A percentile compares a stretch with the other conserved stretches of the same genome.
Conservation (phyloP, 2,113 vertebrate species). For the Zosterops japonicus region DNA sequence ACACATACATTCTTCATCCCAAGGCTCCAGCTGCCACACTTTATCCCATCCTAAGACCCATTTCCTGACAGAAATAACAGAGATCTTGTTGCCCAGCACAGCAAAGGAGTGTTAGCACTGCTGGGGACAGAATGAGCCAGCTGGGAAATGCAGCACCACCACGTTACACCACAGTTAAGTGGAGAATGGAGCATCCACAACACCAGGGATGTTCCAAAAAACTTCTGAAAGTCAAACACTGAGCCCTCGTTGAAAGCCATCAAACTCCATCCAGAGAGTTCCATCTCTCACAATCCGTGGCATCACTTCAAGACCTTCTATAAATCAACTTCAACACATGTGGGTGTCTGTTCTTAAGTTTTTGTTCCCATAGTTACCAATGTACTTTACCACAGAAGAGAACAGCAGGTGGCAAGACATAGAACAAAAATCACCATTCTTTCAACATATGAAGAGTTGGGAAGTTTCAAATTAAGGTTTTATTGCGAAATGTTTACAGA, state of each 20-base stretch:
- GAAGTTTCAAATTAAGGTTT: slow-evolving; percentile 5
- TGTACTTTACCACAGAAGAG: slow-evolving; percentile 32
- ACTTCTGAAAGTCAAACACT: background rate
- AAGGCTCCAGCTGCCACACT: background rate
- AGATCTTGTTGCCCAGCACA: background rate
- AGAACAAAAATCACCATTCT: slow-evolving; percentile 26
- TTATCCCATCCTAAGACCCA: background rate
- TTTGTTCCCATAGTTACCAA: slow-evolving; percentile 69
- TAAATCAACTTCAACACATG: slow-evolving; percentile 57
- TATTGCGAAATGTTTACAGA: background rate
- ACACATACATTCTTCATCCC: background rate
- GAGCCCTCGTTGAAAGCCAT: background rate
- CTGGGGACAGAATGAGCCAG: background rate
- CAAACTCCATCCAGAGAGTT: background rate
- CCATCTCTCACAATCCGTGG: background rate
- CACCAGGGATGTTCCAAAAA: accelerated
- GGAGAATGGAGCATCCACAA: background rate
- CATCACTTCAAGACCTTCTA: slow-evolving; percentile 55
- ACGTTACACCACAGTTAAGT: accelerated
- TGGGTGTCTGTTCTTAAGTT: slow-evolving; percentile 63
- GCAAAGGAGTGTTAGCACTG: background rate
- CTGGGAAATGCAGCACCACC: background rate
- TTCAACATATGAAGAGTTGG: background rate
- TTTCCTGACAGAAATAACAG: background rate
- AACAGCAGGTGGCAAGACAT: slow-evolving; percentile 30